Evolutionary conservation across 2,113 vertebrate genomes (phyloP).

Genomic region (Mobula hypostoma): DNA sequence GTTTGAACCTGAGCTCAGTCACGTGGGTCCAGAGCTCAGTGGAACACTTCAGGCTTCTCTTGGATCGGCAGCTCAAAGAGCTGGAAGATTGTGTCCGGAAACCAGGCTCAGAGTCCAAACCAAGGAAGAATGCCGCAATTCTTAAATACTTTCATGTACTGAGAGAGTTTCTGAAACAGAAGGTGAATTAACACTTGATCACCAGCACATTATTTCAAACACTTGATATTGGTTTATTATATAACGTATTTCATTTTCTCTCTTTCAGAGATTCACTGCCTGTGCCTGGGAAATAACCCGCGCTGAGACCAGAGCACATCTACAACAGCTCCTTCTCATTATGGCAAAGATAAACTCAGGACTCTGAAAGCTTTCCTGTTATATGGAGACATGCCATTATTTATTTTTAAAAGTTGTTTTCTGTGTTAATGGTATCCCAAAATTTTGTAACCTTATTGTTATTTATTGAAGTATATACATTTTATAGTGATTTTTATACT

Average conservation of each 20-base stretch:
- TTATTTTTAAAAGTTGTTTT: background rate
- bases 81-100: no score
- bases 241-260: background rate
- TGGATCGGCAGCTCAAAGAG: no score
- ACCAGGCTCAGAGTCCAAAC: no score
- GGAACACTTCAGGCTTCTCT: no score
- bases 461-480: no score
- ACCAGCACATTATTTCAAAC: background rate
- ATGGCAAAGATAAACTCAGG: background rate
- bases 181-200: background rate
- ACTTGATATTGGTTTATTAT: background rate
- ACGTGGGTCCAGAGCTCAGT: no score
- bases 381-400: background rate
- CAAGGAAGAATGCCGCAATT: no score
- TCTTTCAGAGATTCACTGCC: background rate
- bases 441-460: background rate
- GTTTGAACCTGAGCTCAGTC: no score
- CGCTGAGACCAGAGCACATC: background rate
- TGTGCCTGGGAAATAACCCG: background rate
- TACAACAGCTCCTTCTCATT: background rate
- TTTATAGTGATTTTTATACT: no score
- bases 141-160: no score
- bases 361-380: background rate
- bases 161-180: no score
- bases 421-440: background rate